Evolutionary conservation across 2,888 invertebrate species (phyloP).

Genomic region (Marasmarcha lunaedactyla): DNA sequence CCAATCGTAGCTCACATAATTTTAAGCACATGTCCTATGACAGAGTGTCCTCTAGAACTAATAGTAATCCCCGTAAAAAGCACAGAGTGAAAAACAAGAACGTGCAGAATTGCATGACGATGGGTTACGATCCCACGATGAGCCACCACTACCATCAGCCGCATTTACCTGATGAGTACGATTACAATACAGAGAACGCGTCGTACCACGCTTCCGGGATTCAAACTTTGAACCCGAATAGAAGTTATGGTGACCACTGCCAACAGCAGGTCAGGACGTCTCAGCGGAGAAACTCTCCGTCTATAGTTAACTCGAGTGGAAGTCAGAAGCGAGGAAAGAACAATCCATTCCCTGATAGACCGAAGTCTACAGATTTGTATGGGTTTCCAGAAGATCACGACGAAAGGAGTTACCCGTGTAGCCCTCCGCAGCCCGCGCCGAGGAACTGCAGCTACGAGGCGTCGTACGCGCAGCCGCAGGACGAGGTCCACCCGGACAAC

Average conservation of each 20-base stretch:
- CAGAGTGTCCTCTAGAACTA: conserved; percentile 58
- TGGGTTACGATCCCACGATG: conserved; percentile 68
- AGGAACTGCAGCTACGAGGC: conserved; percentile 60
- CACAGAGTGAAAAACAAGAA: conserved; percentile 62
- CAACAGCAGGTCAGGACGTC: conserved; percentile 47
- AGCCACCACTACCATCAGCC: conserved; percentile 66
- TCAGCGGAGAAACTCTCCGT: conserved; percentile 57
- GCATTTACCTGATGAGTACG: conserved; percentile 61
- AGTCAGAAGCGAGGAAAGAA: conserved; percentile 63
- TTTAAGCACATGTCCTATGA: conserved; percentile 68
- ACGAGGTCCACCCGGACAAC: conserved; percentile 60
- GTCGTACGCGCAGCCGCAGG: conserved; percentile 68
- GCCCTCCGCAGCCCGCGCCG: conserved; percentile 61
- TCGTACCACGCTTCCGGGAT: conserved; percentile 66
- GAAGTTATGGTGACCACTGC: conserved; percentile 47
- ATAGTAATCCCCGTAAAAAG: conserved; percentile 64
- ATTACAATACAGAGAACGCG: conserved; percentile 58
- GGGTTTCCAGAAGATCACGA: conserved; percentile 65
- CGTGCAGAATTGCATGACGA: conserved; percentile 70
- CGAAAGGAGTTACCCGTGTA: conserved; percentile 52
- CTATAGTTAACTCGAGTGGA: conserved; percentile 56
- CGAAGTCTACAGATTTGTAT: conserved; percentile 72
- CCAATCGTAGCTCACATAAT: conserved; percentile 60
- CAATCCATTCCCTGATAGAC: conserved; percentile 72
- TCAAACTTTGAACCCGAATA: conserved; percentile 61